Evolutionary conservation across 2,888 invertebrate species (phyloP), one percentile per base, ranked within the genome.

Genomic region (Apeira syringaria): DNA sequence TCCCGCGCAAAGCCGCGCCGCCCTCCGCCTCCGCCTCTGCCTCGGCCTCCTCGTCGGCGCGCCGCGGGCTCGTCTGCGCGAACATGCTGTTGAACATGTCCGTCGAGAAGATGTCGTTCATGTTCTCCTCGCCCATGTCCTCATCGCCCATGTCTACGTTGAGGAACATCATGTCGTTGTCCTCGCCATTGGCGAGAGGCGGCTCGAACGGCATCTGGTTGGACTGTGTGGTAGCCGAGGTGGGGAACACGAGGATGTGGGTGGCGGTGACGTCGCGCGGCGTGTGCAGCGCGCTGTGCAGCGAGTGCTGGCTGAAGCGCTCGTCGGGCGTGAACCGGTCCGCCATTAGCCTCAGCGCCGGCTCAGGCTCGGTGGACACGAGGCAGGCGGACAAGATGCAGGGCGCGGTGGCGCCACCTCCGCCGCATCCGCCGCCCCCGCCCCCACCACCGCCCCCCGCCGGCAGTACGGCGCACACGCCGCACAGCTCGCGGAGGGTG

Each of bases 211-310:
- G 79, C 70, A 80, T 85, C 50, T 80, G 88, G 51, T 84, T 86
- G 31, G 88, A 88, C 81, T 88, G 97, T 45, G 98, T 97, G 42
- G 97, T 97, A 27, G 98, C 98, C 47, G 97, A 98, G 25, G 98
- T 99, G 33, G 99, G 99, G 89, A 99, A 99, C 60, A 99, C 99
- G 61, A 99, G 93, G 60, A 99, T 99, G 79, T 99, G 99, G 46
- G 99, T 99, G 78, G 97, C 97, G 42, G 98, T 96, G 52, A 98
- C 97, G 87, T 99, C 99, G 54, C 98, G 94, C 3, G 99, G 99
- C 47, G 99, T 99, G 62, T 97, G 96, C 65, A 99, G 91, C 58
- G 96, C 95, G 69, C 96, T 96, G 80, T 97, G 96, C 70, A 96
- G 96, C 46, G 96, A 95, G 58, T 95, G 94, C 78, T 96, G 96